These are phyloP conservation scores for Drosophila serrata DNA, from an alignment of 1,140 invertebrate genomes.

Conservation along the genomic window DNA sequence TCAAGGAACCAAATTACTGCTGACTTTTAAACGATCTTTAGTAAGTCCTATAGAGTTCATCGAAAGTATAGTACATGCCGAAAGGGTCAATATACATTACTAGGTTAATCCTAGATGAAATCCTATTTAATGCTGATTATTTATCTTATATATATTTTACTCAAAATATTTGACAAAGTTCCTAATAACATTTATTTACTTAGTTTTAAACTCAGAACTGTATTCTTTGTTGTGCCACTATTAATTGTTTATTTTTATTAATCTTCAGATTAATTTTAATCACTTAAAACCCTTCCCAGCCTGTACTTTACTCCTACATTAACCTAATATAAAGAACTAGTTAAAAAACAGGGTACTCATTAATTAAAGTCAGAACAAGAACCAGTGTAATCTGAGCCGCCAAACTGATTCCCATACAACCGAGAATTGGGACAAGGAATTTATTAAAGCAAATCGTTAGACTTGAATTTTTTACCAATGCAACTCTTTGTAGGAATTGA, in stretches of 20 bases:
- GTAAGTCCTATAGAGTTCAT: conserved; percentile 12
- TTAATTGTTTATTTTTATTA: conserved; percentile 35
- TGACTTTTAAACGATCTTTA: conserved; percentile 40
- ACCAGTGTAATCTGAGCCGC: conserved; percentile 51
- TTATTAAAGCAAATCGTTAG: conserved; percentile 77
- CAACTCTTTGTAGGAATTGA: conserved; percentile 74
- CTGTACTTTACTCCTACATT: too few relatives aligned
- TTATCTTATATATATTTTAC: conserved; percentile 22
- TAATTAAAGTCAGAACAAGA: conserved; percentile 30
- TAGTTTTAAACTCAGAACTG: background rate
- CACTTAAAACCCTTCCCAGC: too few relatives aligned
- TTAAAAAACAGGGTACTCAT: conserved; percentile 36
- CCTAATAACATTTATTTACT: background rate
- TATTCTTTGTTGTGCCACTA: background rate
- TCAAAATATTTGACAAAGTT: conserved; percentile 1
- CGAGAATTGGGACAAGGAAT: conserved; percentile 69
- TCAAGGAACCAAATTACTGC: conserved; percentile 26
- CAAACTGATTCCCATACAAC: conserved; percentile 55
- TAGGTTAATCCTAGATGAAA: background rate
- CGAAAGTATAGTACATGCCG: conserved; percentile 4
- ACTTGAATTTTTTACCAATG: conserved; percentile 77
- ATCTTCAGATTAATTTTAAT: conserved; percentile 12
- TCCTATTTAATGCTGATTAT: background rate
- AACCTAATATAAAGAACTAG: background rate
- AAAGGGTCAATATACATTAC: background rate